Base-by-base conservation (phyloP, 2,113 vertebrate genomes). In the Pantherophis guttatus region DNA sequence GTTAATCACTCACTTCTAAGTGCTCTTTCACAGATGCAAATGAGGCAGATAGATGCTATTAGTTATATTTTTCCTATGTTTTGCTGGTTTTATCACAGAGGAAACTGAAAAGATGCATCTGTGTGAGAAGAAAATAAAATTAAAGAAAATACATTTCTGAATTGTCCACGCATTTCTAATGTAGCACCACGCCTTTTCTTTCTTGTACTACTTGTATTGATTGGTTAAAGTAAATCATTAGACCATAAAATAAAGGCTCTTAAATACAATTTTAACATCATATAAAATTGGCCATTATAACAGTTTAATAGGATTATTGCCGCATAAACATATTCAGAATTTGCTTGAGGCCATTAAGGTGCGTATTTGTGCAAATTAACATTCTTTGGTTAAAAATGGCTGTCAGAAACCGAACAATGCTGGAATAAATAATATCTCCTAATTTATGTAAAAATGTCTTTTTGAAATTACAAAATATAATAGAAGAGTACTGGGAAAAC, bases 291-390 rank as follows among this genome's bases (percentile, higher is more conserved):
- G 53, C 94, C 89, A 65, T 92, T 53, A 55, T 21, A 87, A 50
- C 50, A 90, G 91, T 90, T 81, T 96, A 94, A 95, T 90, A 92
- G 91, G 94, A 44, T 94, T 88, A 24, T 85, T 94, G 21, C 65
- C 94, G 70, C 9, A 2, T 23, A 39, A 92, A 10, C 54, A 92
- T 53, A 89, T 44, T 86, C 6, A 1, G 85, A 86, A 33, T 94
- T 96, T 91, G 86, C 53, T 55, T 87, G 29, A 54, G 87, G 48
- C 87, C 92, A 65, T 96, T 95, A 94, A 75, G n/a, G 81, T 92
- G 70, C 86, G 10, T 81, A 65, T 57, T n/a, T 91, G 57, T 48
- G 33, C 19, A 81, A 7, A 21, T 33, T 44, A 81, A 81, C 17
- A 81, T 81, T 44, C 57, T 6, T 95, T 90, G 19, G 52, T 87